Evolutionary conservation across 1,140 invertebrate genomes (phyloP), one percentile per base, ranked within the genome.

Genomic region (Papilio aristodemus): DNA sequence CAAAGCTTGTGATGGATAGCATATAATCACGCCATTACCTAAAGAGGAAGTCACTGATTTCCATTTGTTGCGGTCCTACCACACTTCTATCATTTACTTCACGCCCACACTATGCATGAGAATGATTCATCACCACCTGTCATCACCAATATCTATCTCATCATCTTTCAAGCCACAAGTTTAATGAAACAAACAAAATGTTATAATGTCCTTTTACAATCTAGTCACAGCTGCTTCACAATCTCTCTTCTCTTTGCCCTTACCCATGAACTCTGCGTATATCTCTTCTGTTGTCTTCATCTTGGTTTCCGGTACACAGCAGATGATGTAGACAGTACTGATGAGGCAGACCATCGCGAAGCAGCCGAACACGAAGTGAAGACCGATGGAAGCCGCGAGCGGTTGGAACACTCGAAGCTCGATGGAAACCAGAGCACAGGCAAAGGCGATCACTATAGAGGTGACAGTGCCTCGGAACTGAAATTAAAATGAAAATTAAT

Each of bases 221-320:
- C 81, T 79, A 9, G 87, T 89, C 7, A 87, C 84, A 27, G 74
- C 73, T 1, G 80, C 76, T 69, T 90, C 88, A 9, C 76, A 72
- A 46, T 90, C 86, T 14, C 25, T 32, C 22, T 82, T 80, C 32
- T 78, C 72, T 37, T 79, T 78, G 25, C 76, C 71, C 38, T 84
- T 87, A 2, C 81, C 82, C 6, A 71, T 80, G 0, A 90, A 68
- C 64, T 87, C 80, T 1, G 80, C 78, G 70, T 90, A 89, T 6
- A 90, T 90, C 17, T 90, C 85, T 14, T 96, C 95, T 14, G 96
- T 86, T 4, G 92, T 93, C 72, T 93, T 93, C 38, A 94, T 95
- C 79, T 95, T 95, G 0, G 95, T 96, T 85, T 96, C 95, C 0
- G 95, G 95, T 0, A 96, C 92, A 17, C 93, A 92, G 37, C 93